These are phyloP conservation scores for Zele albiditarsus DNA, from an alignment of 2,888 invertebrate species.

Conservation along the genomic window DNA sequence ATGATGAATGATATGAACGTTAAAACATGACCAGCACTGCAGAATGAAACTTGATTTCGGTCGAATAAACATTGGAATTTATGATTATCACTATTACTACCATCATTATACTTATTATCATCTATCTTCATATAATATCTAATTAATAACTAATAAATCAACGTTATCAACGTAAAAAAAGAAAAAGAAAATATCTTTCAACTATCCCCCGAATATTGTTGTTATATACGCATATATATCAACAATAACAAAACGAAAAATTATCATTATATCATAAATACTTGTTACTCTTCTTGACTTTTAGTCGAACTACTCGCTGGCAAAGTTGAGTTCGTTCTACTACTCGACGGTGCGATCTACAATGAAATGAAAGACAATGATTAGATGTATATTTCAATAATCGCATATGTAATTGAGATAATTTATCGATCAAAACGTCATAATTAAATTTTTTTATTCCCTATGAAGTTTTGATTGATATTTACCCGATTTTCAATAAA, in stretches of 20 bases:
- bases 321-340: neutral
- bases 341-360: slow-evolving; percentile 41
- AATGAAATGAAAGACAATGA: slow-evolving; percentile 7
- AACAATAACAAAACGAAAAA: neutral
- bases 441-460: too few species aligned
- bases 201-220: neutral
- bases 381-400: neutral
- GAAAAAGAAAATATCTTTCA: neutral
- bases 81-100: neutral
- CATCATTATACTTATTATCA: neutral
- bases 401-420: too few species aligned
- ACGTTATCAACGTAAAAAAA: neutral
- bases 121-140: neutral
- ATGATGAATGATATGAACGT: too few species aligned
- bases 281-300: slow-evolving; percentile 33
- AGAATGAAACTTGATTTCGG: neutral
- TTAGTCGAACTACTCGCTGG: slow-evolving; percentile 18
- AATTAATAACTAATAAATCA: neutral
- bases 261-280: neutral
- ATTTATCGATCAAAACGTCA: too few species aligned
- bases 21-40: neutral
- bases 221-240: neutral
- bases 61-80: neutral
- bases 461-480: neutral
- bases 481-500: neutral